Base-by-base conservation (phyloP, 2,888 invertebrate species). In the Macrosiphum euphorbiae region DNA sequence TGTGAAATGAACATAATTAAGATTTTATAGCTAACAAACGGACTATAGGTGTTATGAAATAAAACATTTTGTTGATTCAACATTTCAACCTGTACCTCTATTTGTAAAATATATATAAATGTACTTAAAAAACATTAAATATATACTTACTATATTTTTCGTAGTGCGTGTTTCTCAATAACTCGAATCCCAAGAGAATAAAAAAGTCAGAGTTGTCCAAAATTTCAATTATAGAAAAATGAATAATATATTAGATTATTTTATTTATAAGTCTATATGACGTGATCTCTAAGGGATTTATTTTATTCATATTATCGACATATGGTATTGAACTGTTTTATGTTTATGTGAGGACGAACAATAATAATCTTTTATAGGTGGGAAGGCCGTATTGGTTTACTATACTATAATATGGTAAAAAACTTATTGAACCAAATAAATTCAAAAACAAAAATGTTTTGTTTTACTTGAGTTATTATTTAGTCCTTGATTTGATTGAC, bases 181-280 rank as follows among this genome's bases (percentile, higher is more conserved):
- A 35, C 20, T 78, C 20, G 35, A 78, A 78, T 78, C 78, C 35
- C 78, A 8, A 35, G 78, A 78, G 35, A 78, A 78, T 41, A 78
- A 35, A 35, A 35, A 78, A 35, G 78, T 78, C 78, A 78, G 13
- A 16, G 35, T 35, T 78, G 20, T 20, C 35, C 20, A 78, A 78
- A 35, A 78, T 35, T 78, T 35, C 78, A 78, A 35, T 78, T 78
- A 78, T 35, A 78, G 78, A 78, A 78, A 78, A 35, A 78, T 78
- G 78, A 78, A 78, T 78, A 78, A 78, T 35, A 78, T 78, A 78
- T 78, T 78, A 78, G 20, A 78, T 78, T 78, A 78, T 78, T 78
- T 78, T 78, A 78, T 78, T 78, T 35, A 78, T 78, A 35, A 78
- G 20, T 78, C 20, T 78, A 35, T 78, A 78, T 78, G 44, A 44